These are phyloP conservation scores for Drosophila quadrilineata DNA, from an alignment of 1,140 invertebrate genomes.

Conservation along the genomic window DNA sequence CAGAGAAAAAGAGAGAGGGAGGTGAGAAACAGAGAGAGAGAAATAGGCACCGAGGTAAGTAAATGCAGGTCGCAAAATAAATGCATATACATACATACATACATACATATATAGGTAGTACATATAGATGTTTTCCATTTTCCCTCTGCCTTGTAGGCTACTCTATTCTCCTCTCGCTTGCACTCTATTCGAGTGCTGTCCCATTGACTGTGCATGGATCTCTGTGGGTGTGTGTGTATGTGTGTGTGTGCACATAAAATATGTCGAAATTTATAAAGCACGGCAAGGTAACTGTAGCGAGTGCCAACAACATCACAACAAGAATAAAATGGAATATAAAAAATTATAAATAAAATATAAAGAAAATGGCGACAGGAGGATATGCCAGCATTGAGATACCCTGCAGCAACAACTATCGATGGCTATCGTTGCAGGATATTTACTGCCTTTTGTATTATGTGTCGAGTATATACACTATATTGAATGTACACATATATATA, in stretches of 20 bases:
- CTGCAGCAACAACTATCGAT: slow-evolving; percentile 1
- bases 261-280: slow-evolving; percentile 58
- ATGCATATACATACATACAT: not conserved
- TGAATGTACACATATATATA: too few relatives aligned
- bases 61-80: too few relatives aligned
- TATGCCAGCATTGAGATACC: too few relatives aligned
- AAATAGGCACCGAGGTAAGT: slow-evolving; percentile 2
- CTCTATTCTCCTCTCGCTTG: not conserved
- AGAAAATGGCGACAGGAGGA: not conserved
- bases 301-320: slow-evolving; percentile 15
- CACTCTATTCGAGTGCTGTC: not conserved
- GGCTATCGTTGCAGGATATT: too few relatives aligned
- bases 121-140: slow-evolving; percentile 1
- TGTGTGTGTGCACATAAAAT: slow-evolving; percentile 40
- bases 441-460: too few relatives aligned
- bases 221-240: not conserved
- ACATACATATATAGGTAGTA: slow-evolving; percentile 10
- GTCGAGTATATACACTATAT: too few relatives aligned
- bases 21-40: too few relatives aligned
- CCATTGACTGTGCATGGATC: not conserved
- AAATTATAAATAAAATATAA: slow-evolving; percentile 27
- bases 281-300: slow-evolving; percentile 34
- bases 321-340: slow-evolving; percentile 50
- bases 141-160: not conserved
- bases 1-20: too few relatives aligned